phyloP scores from a whole-genome alignment of 2,888 invertebrate species.

The Hirtodrosophila alboralis region DNA sequence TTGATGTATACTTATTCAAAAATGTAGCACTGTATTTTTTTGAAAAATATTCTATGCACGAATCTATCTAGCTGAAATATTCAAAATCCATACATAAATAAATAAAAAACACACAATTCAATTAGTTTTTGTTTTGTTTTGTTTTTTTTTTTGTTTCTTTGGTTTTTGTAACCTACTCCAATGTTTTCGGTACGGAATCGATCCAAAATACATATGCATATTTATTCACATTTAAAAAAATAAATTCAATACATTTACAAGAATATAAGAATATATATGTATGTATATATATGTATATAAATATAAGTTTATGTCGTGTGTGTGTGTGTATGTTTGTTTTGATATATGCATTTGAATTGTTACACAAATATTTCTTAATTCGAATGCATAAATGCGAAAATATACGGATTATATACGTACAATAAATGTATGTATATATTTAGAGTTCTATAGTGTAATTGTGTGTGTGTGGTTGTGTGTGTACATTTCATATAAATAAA shows the following conservation, averaged over 20 bases:
- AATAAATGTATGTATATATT: conserved; percentile 21
- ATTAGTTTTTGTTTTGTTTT: conserved; percentile 22
- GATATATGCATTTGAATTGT: conserved; percentile 48
- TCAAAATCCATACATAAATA: conserved; percentile 3
- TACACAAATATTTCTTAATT: conserved; percentile 46
- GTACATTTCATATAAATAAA: conserved; percentile 50
- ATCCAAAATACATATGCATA: conserved; percentile 72
- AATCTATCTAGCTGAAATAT: conserved; percentile 6
- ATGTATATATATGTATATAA: conserved; percentile 41
- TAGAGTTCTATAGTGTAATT: conserved; percentile 14
- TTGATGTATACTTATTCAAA: too few species aligned
- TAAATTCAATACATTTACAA: conserved; percentile 64
- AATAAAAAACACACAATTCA: conserved; percentile 38
- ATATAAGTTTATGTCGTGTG: conserved; percentile 34
- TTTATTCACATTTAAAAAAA: conserved; percentile 73
- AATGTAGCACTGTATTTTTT: too few species aligned
- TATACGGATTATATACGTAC: conserved; percentile 53
- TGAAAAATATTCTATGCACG: too few species aligned
- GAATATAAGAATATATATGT: conserved; percentile 51
- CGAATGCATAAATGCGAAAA: conserved; percentile 80
- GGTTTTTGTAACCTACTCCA: conserved; percentile 40
- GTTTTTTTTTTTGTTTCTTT: conserved; percentile 15
- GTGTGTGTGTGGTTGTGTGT: conserved; percentile 16
- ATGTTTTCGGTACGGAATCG: conserved; percentile 51
- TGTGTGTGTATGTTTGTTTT: conserved; percentile 11